phyloP scores from a whole-genome alignment of 2,888 invertebrate species.

The Acrocyrtus sp. region DNA sequence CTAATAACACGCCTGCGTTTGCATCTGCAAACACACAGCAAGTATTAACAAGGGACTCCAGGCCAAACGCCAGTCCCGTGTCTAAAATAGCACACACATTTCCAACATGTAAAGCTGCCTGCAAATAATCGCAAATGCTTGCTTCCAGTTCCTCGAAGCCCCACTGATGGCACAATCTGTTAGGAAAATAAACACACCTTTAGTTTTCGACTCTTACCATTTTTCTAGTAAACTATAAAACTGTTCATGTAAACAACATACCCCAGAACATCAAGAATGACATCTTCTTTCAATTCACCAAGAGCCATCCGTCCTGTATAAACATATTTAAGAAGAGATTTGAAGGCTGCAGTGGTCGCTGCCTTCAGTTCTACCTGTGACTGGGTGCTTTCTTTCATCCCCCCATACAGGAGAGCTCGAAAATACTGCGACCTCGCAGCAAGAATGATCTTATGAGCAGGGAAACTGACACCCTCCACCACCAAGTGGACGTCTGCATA shows the following conservation, averaged over 20 bases:
- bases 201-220: neutral
- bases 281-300: constrained; percentile 71
- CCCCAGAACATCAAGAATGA: constrained; percentile 75
- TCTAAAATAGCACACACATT: constrained; percentile 97
- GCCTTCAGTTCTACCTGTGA: constrained; percentile 86
- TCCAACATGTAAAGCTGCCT: constrained; percentile 84
- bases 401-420: constrained; percentile 73
- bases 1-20: constrained; percentile 85
- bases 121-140: constrained; percentile 92
- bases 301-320: constrained; percentile 84
- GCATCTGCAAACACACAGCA: constrained; percentile 92
- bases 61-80: constrained; percentile 80
- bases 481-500: constrained; percentile 52
- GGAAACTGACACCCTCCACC: constrained; percentile 67
- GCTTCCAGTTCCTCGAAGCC: constrained; percentile 92
- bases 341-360: constrained; percentile 85
- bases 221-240: neutral
- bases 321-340: constrained; percentile 91
- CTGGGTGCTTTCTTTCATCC: constrained; percentile 74
- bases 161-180: constrained; percentile 88
- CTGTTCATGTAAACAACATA: constrained; percentile 30
- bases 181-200: constrained; percentile 4
- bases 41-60: constrained; percentile 74
- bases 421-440: constrained; percentile 76
- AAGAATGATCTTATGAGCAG: constrained; percentile 84